These are phyloP conservation scores for Lamproptera curius DNA, from an alignment of 2,888 invertebrate species.

Conservation along the genomic window DNA sequence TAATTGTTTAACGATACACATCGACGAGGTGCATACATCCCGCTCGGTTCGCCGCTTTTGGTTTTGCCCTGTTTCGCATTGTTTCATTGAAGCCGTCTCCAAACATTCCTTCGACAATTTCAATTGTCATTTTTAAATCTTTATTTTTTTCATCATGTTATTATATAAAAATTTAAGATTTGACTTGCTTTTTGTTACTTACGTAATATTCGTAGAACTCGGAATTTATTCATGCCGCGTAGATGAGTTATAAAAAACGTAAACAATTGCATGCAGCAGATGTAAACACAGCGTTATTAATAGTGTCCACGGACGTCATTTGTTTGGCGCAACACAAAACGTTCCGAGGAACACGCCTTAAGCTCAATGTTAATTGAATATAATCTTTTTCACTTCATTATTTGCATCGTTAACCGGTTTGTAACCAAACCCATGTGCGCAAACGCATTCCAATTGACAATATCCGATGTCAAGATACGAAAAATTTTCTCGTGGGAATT, in stretches of 20 bases:
- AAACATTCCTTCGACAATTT: too few relatives aligned
- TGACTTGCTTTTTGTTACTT: too few relatives aligned
- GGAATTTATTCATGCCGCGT: background rate
- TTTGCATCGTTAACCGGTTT: conserved; percentile 16
- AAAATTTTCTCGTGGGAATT: too few relatives aligned
- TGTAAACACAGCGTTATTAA: conserved; percentile 66
- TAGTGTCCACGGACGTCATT: conserved; percentile 40
- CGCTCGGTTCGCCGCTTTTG: conserved; percentile 10
- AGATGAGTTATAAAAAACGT: conserved; percentile 40
- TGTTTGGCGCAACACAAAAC: background rate
- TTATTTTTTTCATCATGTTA: too few relatives aligned
- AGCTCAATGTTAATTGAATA: conserved; percentile 12
- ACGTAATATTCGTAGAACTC: too few relatives aligned
- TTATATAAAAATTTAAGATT: too few relatives aligned
- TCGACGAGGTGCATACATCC: conserved; percentile 43
- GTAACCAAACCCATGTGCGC: background rate
- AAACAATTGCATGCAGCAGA: conserved; percentile 62
- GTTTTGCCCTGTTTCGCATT: background rate
- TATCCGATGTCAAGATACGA: too few relatives aligned
- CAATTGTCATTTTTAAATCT: too few relatives aligned
- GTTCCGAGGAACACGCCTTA: conserved; percentile 24
- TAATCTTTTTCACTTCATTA: conserved; percentile 9
- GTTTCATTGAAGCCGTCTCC: too few relatives aligned
- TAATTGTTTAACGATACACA: conserved; percentile 56
- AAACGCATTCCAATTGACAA: conserved; percentile 4